These are phyloP conservation scores for Heliocidaris erythrogramma DNA, from an alignment of 35 echinoderm and acorn worm species.

Conservation along the genomic window DNA sequence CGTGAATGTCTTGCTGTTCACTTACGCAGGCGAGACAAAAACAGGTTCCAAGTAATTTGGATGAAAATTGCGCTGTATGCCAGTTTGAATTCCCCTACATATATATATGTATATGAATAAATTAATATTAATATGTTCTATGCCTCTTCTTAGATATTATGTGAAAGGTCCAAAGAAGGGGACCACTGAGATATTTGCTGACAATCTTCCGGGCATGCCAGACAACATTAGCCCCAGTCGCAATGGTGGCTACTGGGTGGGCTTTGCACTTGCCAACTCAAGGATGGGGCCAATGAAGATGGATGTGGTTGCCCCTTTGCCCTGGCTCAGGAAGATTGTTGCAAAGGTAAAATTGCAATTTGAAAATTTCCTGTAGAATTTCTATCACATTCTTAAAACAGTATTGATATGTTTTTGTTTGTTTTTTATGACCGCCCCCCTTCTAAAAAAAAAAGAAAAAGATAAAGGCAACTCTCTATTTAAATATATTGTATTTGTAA, in stretches of 20 bases:
- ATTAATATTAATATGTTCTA: background rate
- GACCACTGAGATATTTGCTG: conserved; percentile 54
- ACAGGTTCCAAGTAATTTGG: no score
- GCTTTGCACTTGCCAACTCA: conserved; percentile 46
- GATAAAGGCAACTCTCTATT: no score
- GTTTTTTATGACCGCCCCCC: background rate
- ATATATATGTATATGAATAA: no score
- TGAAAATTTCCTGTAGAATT: background rate
- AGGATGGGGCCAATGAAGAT: conserved; percentile 41
- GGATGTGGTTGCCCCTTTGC: conserved; percentile 59
- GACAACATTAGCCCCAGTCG: conserved; percentile 82
- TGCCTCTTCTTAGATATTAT: conserved; percentile 71
- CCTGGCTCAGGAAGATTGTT: conserved; percentile 75
- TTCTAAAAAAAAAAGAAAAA: background rate
- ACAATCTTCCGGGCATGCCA: conserved; percentile 74
- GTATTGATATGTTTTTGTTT: background rate
- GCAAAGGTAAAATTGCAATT: conserved; percentile 61
- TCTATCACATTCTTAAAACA: background rate
- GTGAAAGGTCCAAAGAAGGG: conserved; percentile 73
- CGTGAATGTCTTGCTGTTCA: no score
- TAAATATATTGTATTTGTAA: no score
- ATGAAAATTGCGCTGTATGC: no score
- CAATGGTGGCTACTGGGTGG: conserved; percentile 88
- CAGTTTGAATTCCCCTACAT: no score
- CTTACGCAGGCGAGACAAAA: no score